Evolutionary conservation across 2,888 invertebrate genomes (phyloP), one percentile per base, ranked within the genome.

Genomic region (Encarsia formosa): DNA sequence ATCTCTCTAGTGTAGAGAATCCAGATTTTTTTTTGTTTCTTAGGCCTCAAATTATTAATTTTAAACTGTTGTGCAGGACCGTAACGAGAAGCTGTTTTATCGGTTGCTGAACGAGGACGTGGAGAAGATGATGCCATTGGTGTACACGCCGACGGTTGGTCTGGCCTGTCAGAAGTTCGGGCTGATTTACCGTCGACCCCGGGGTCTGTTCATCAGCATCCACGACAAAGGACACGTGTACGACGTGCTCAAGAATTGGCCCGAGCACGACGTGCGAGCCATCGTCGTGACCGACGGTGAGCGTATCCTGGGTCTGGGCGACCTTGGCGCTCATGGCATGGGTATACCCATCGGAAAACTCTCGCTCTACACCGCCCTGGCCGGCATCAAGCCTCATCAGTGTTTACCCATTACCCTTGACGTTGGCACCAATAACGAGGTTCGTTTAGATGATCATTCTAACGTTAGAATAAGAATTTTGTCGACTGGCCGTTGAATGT

Each of bases 61-160:
- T 16, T 18, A 19, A 19, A 41, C 15, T 6, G 29, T 29, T 29
- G 29, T 51, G 3, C 76, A 93, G 84, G 97, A 99, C 68, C 86
- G 96, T 61, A 97, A 99, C 73, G 97, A 99, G 76, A 88, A 90
- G 63, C 80, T 99, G 16, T 99, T 99, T 79, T 99, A 91, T 76
- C 85, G 90, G 26, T 84, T 97, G 43, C 77, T 98, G 38, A 82
- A 84, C 15, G 88, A 93, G 61, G 85, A 98, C 72, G 90, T 96
- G 20, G 83, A 87, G 40, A 85, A 90, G 58, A 84, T 94, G 81
- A 94, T 99, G 93, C 99, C 99, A 0, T 81, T 98, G 55, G 95
- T 99, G n/a, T 99, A 99, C 77, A 99, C 99, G 0, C 99, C 99
- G 1, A 94, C 95, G 0, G 99, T 99, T 11, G 99, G 99, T 4